These are phyloP conservation scores for mouse (Mus musculus) DNA, from an alignment of 2,113 vertebrate genomes.

Conservation along the genomic window DNA sequence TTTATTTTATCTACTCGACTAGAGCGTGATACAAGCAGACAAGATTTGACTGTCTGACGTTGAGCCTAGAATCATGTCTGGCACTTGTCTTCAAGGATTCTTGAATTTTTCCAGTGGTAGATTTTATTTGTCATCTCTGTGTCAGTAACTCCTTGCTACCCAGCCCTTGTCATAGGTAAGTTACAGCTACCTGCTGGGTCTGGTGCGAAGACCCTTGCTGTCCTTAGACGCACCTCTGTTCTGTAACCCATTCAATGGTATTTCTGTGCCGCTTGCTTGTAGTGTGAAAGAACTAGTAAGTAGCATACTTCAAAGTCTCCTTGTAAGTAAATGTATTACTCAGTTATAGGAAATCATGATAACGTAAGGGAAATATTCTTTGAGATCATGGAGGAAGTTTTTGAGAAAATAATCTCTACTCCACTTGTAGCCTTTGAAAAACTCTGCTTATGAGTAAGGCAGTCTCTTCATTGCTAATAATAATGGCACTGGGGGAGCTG, in stretches of 20 bases:
- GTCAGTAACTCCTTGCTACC: not conserved
- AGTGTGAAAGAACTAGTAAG: not conserved
- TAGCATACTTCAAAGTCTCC: not conserved
- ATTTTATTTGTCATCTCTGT: not conserved
- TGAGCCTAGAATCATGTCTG: not conserved
- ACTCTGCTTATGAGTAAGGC: not conserved
- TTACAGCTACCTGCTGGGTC: not conserved
- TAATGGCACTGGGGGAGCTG: conserved; percentile 1
- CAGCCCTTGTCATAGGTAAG: not conserved
- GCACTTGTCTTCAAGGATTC: not conserved
- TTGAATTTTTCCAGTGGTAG: too few relatives aligned
- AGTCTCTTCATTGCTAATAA: conserved; percentile 66
- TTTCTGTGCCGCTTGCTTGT: not conserved
- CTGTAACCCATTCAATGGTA: not conserved
- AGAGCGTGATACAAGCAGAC: not conserved
- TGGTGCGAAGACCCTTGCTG: not conserved
- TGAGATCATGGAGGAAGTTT: not conserved
- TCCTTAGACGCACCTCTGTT: not conserved
- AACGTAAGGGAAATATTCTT: conserved; percentile 22
- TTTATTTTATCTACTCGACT: not conserved
- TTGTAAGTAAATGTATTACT: not conserved
- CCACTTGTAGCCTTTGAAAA: conserved; percentile 50
- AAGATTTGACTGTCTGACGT: not conserved
- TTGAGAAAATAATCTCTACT: not conserved
- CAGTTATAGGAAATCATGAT: conserved; percentile 13